A percentile compares a stretch with the other conserved stretches of the same genome.
phyloP scores from a whole-genome alignment of 2,797 vertebrate species.

The Arrhamphus sclerolepis region DNA sequence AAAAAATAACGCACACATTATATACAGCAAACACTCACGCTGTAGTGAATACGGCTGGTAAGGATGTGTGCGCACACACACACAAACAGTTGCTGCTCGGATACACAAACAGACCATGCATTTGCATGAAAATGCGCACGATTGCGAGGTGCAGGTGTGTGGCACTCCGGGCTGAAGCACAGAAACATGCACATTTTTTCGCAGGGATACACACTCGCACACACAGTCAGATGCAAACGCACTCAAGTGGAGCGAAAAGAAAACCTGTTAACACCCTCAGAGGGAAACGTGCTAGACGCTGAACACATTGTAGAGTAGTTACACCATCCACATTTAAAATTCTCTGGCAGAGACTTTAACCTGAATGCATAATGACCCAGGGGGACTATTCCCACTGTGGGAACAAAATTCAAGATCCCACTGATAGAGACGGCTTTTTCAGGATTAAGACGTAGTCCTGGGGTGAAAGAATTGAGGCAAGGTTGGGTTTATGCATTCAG shows the following conservation, averaged over 20 bases:
- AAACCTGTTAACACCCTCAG: conserved; percentile 58
- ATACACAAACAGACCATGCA: conserved; percentile 23
- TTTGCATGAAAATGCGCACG: conserved; percentile 40
- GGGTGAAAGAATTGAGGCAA: too few relatives aligned
- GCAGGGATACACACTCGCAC: conserved; percentile 12
- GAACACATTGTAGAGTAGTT: conserved; percentile 32
- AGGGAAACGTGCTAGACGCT: conserved; percentile 49
- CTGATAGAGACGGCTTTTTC: background rate
- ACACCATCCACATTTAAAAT: conserved; percentile 18
- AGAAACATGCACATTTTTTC: conserved; percentile 24
- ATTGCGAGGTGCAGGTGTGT: conserved; percentile 43
- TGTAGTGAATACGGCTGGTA: conserved; percentile 23
- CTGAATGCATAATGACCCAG: background rate
- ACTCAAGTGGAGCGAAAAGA: conserved; percentile 43
- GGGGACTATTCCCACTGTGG: background rate
- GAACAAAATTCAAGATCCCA: background rate
- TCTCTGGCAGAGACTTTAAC: conserved; percentile 6
- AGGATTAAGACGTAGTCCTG: too few relatives aligned
- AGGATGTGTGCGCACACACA: conserved; percentile 10
- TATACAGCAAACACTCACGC: background rate
- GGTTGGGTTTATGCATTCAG: too few relatives aligned
- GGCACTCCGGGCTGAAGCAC: conserved; percentile 28
- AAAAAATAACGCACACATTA: background rate
- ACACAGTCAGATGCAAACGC: conserved; percentile 6
- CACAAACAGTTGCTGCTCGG: conserved; percentile 31